These are phyloP conservation scores for Microctenopoma stevenorrisi DNA, from an alignment of 2,797 vertebrate species.

Conservation along the genomic window DNA sequence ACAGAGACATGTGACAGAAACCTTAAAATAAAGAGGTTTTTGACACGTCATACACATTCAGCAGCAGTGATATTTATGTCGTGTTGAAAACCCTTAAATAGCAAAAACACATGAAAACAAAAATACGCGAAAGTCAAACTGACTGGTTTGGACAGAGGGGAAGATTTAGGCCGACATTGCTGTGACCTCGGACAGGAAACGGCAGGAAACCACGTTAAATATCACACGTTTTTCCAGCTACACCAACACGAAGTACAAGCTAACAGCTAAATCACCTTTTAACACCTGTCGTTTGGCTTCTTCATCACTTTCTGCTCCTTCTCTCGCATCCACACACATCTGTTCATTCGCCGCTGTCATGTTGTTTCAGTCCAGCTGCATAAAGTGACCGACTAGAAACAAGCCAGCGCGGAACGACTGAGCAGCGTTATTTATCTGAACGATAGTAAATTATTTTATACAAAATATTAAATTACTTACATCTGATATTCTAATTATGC, in stretches of 20 bases:
- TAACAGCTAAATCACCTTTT: conserved; percentile 59
- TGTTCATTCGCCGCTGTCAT: conserved; percentile 57
- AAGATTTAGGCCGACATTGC: conserved; percentile 1
- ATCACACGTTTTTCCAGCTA: fast-evolving
- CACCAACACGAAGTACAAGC: fast-evolving
- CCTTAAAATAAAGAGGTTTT: no score
- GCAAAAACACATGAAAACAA: no score
- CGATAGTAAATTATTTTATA: fast-evolving
- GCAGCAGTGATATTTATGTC: no score
- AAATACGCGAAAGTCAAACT: no score
- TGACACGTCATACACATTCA: no score
- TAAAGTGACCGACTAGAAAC: conserved; percentile 63
- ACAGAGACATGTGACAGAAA: not conserved
- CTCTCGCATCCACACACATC: not conserved
- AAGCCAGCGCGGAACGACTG: conserved; percentile 23
- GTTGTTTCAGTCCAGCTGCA: conserved; percentile 48
- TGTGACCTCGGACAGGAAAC: conserved; percentile 22
- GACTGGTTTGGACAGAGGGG: no score
- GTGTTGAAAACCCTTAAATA: no score
- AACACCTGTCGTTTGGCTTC: conserved; percentile 52
- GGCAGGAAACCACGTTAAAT: fast-evolving
- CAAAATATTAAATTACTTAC: not conserved
- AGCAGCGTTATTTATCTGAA: not conserved
- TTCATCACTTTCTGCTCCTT: conserved; percentile 10
- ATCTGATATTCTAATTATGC: not conserved